These are phyloP conservation scores for Andrena dorsata DNA, from an alignment of 2,888 invertebrate genomes.

Conservation along the genomic window DNA sequence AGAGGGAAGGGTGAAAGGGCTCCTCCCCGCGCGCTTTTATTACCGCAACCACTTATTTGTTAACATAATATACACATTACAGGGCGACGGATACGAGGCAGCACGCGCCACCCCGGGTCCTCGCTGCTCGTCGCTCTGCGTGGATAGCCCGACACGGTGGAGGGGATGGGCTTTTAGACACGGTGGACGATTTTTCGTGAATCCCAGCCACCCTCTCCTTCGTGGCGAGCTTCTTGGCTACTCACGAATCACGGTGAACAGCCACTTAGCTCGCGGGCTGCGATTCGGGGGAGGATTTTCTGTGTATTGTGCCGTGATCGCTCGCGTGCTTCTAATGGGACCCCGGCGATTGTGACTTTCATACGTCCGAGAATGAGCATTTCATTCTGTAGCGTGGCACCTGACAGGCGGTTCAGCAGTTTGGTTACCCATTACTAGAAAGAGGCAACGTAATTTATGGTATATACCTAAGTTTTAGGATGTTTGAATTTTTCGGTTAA, in stretches of 20 bases:
- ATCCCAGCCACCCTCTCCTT: conserved; percentile 25
- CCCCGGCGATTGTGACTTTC: conserved; percentile 27
- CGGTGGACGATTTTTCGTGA: conserved; percentile 78
- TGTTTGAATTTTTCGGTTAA: too few relatives aligned
- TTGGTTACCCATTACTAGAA: too few relatives aligned
- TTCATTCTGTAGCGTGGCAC: background rate
- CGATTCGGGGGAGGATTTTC: background rate
- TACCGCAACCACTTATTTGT: conserved; percentile 83
- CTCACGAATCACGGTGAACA: conserved; percentile 46
- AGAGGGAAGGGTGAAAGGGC: conserved; percentile 37
- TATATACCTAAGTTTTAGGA: too few relatives aligned
- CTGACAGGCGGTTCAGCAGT: too few relatives aligned
- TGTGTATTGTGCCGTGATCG: conserved; percentile 32
- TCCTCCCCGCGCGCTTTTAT: conserved; percentile 76
- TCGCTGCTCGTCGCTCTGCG: conserved; percentile 26
- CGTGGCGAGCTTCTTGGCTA: conserved; percentile 24
- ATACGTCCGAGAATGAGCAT: background rate
- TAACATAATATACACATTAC: conserved; percentile 84
- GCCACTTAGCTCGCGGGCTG: conserved; percentile 12
- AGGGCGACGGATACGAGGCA: conserved; percentile 66
- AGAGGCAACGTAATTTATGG: too few relatives aligned
- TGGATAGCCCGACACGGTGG: conserved; percentile 1
- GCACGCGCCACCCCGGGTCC: conserved; percentile 66
- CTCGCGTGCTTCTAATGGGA: conserved; percentile 62
- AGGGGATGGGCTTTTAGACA: conserved; percentile 76